A percentile compares a stretch with the other conserved stretches of the same genome.
Conservation (phyloP, 1,140 invertebrate species). For the Melitaea cinxia region DNA sequence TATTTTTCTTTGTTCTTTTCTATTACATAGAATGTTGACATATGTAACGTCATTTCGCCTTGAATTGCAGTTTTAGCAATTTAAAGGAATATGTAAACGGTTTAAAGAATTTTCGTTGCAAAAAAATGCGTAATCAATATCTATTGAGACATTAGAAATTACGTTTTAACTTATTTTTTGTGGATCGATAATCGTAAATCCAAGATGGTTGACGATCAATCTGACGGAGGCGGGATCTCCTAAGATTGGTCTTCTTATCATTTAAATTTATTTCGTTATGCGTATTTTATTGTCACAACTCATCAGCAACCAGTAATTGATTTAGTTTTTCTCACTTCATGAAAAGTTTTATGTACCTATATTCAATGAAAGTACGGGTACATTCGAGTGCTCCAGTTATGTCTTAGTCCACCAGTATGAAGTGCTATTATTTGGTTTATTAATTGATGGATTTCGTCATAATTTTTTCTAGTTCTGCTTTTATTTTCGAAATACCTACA, state of each 20-base stretch:
- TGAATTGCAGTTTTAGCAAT: slow-evolving; percentile 48
- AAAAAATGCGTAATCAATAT: slow-evolving; percentile 6
- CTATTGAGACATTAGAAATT: not conserved
- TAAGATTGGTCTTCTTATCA: slow-evolving; percentile 4
- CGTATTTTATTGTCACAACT: not conserved
- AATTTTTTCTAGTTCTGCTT: not conserved
- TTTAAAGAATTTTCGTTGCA: slow-evolving; percentile 7
- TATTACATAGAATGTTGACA: slow-evolving; percentile 62
- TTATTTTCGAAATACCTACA: not conserved
- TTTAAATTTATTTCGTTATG: slow-evolving; percentile 8
- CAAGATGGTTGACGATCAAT: slow-evolving; percentile 63
- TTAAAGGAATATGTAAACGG: slow-evolving; percentile 20
- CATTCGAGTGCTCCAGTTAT: slow-evolving; percentile 14
- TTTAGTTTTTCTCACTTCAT: no score
- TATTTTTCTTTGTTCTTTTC: slow-evolving; percentile 69
- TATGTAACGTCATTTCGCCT: slow-evolving; percentile 72
- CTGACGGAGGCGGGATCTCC: slow-evolving; percentile 42
- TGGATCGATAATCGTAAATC: slow-evolving; percentile 55
- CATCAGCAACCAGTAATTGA: no score
- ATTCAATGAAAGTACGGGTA: slow-evolving; percentile 3
- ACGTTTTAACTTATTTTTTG: slow-evolving; percentile 7
- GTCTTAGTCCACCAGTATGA: no score
- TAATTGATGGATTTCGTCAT: not conserved
- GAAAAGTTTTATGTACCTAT: no score
- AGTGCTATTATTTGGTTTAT: not conserved